Base-by-base conservation (phyloP, 2,113 vertebrate species). In the Otocyon megalotis region DNA sequence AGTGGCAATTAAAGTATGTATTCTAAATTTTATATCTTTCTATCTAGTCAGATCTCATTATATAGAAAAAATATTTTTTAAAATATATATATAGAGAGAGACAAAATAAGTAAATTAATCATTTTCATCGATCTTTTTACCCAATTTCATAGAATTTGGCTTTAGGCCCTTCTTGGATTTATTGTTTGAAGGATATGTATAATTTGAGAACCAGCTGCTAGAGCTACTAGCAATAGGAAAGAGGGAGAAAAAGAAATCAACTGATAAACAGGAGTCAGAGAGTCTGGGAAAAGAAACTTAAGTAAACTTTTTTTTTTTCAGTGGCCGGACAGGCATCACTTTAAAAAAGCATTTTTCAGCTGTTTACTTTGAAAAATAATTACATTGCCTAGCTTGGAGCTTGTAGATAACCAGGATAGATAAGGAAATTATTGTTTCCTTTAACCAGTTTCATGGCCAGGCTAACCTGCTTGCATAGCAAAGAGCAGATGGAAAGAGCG, bases 221-320 rank as follows among this genome's bases (percentile, higher is more conserved):
- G n/a, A 91, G 28, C 58, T 92, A 37, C 65, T 63, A 82, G 69
- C 16, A 93, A 71, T 86, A 89, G 67, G 56, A 95, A 97, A 77
- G 14, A 43, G 35, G 56, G 2, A 1, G 15, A 8, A 15, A 7
- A 10, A 72, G 71, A 92, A 93, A 77, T 94, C 77, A 88, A 54
- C 82, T 72, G 92, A 90, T 93, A 93, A 93, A 89, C 48, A 82
- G 92, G 92, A 96, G 97, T 77, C 97, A 89, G 81, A 91, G 26
- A 91, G 96, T 95, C 96, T 94, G 88, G 91, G 85, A 88, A 96
- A 96, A 92, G 48, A 67, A 95, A 90, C 93, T 93, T 88, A 96
- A 94, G 94, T 92, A 93, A 97, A 94, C 97, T 71, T 84, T 80
- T 82, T 95, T 91, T 67, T 32, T 35, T 71, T 50, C 30, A 14